Evolutionary conservation across 2,888 invertebrate species (phyloP), one percentile per base, ranked within the genome.

Genomic region (Macroteleia sp.): DNA sequence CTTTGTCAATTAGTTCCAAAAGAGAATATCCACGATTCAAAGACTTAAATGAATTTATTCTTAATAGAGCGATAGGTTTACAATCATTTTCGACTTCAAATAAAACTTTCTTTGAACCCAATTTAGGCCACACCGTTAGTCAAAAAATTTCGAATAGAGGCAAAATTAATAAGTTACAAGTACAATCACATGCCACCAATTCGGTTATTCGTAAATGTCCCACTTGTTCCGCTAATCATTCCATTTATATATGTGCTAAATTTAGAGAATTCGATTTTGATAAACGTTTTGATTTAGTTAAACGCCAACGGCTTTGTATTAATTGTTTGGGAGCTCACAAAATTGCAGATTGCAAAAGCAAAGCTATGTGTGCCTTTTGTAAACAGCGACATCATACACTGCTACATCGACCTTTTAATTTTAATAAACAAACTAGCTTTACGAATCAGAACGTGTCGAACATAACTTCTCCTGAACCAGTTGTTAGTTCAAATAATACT

Each of bases 141-240:
- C 4, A 25, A 25, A 25, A 25, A 6, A 6, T 3, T 25, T 25
- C 25, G 6, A 25, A 25, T 25, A 25, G 6, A 25, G 3, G 25
- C 6, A 25, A 16, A 16, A 3, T 16, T 16, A 36, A 36, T 16
- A 14, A 36, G 16, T 16, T 14, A 30, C 46, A 46, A 46, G 46
- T 46, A 9, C 46, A 46, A 16, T 46, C 46, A 6, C 46, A 46
- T 20, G 52, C 32, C n/a, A 20, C 34, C n/a, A 34, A 2, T 1
- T 6, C 34, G 5, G 9, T n/a, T 1, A 1, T 8, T 3, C 10
- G 17, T 14, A 19, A 32, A 52, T 52, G 34, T 34, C 34, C 52
- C 52, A 20, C 52, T 32, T 52, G 52, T 34, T 34, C 32, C 4
- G 34, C 12, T 20, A 6, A 52, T 14, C 52, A 52, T 34, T 5